Conservation (phyloP, 1,140 invertebrate species). For the Tribolium castaneum region DNA sequence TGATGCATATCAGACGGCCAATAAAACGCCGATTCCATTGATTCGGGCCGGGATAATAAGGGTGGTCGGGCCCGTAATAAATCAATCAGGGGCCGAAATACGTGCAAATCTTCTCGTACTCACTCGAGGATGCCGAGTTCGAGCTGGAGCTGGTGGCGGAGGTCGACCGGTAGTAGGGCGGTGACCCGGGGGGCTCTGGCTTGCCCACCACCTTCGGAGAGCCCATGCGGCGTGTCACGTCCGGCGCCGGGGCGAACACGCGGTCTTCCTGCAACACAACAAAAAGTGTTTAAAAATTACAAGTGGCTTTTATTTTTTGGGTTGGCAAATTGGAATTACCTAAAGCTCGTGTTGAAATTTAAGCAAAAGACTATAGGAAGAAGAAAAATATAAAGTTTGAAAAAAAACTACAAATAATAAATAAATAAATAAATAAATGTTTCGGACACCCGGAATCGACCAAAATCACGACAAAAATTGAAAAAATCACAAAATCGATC, state of each 20-base stretch:
- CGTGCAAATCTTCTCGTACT: constrained; percentile 48
- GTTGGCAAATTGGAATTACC: too few species aligned
- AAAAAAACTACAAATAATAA: too few species aligned
- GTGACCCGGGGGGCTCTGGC: constrained; percentile 59
- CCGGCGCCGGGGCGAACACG: constrained; percentile 61
- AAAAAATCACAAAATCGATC: too few species aligned
- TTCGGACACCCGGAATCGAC: too few species aligned
- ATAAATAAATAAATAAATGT: too few species aligned
- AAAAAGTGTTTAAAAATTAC: too few species aligned
- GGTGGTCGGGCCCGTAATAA: constrained; percentile 11
- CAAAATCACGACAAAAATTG: too few species aligned
- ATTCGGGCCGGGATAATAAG: constrained; percentile 17
- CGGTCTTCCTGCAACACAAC: constrained; percentile 60
- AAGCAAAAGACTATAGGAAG: too few species aligned
- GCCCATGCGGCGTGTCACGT: constrained; percentile 61
- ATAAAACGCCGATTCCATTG: constrained; percentile 33
- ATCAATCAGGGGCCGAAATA: constrained; percentile 17
- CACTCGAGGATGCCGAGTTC: constrained; percentile 61
- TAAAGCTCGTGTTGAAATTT: too few species aligned
- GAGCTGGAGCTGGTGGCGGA: constrained; percentile 60
- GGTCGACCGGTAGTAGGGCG: constrained; percentile 60
- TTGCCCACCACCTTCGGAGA: constrained; percentile 57
- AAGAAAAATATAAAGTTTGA: too few species aligned
- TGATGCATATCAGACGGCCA: constrained; percentile 34
- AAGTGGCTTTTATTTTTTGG: too few species aligned